A percentile compares a stretch with the other conserved stretches of the same genome.
phyloP scores from a whole-genome alignment of 2,888 invertebrate species.

The Drosophila flavopinicola region DNA sequence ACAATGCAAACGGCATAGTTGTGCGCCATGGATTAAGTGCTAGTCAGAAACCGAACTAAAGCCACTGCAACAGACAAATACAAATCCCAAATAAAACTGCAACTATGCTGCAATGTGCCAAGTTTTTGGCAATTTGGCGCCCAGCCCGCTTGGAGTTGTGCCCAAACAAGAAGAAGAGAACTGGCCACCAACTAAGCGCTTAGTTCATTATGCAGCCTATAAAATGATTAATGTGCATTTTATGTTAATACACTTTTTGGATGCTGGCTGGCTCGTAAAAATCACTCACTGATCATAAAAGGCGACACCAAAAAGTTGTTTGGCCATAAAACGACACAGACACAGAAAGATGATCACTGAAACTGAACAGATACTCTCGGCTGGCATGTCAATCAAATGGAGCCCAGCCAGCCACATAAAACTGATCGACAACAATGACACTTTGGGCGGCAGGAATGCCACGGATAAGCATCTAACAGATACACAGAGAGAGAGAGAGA shows the following conservation, averaged over 20 bases:
- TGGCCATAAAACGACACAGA: slow-evolving; percentile 54
- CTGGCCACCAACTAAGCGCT: slow-evolving; percentile 51
- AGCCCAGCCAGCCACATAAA: slow-evolving; percentile 55
- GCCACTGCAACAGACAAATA: slow-evolving; percentile 36
- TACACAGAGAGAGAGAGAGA: slow-evolving; percentile 6
- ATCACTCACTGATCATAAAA: slow-evolving; percentile 63
- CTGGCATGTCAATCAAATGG: slow-evolving; percentile 71
- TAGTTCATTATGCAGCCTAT: slow-evolving; percentile 69
- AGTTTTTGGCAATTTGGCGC: slow-evolving; percentile 53
- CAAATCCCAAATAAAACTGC: neutral
- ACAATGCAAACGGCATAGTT: slow-evolving; percentile 83
- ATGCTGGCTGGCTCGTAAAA: slow-evolving; percentile 58
- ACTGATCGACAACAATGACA: slow-evolving; percentile 80
- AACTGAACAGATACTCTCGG: slow-evolving; percentile 27
- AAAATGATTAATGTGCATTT: slow-evolving; percentile 75
- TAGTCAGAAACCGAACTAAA: slow-evolving; percentile 42
- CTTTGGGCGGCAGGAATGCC: slow-evolving; percentile 79
- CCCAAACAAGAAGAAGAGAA: slow-evolving; percentile 15
- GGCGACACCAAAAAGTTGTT: slow-evolving; percentile 60
- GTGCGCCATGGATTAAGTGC: slow-evolving; percentile 82
- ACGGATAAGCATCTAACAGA: slow-evolving; percentile 67
- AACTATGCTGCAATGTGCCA: slow-evolving; percentile 39
- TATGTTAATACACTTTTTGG: slow-evolving; percentile 64
- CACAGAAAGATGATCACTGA: slow-evolving; percentile 57
- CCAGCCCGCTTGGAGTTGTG: slow-evolving; percentile 27